Evolutionary conservation across 2,113 vertebrate species (phyloP).

Genomic region (Barbus barbus): DNA sequence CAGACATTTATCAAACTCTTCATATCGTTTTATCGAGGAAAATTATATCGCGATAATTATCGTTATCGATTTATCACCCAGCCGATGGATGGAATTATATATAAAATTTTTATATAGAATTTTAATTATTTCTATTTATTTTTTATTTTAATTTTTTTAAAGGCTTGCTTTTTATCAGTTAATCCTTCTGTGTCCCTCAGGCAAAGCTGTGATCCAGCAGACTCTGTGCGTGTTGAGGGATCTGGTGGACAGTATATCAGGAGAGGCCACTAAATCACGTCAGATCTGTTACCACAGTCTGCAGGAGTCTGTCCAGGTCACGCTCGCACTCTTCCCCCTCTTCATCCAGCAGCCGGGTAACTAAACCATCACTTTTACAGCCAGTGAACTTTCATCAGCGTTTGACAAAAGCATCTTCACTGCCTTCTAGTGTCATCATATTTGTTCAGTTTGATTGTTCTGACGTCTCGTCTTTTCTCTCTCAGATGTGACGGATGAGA

Average conservation of each 20-base stretch:
- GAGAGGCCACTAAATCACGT: conserved; percentile 94
- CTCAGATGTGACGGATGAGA: conserved; percentile 94
- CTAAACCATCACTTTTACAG: conserved; percentile 27
- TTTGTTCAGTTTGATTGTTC: background rate
- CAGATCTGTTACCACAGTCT: conserved; percentile 98
- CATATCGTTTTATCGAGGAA: no score
- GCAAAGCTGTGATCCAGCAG: conserved; percentile 90
- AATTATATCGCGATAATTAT: no score
- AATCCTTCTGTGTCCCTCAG: conserved; percentile 71
- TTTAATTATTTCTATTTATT: no score
- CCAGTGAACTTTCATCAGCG: no score
- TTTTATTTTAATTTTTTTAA: no score
- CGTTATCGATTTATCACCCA: no score
- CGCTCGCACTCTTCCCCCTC: conserved; percentile 91
- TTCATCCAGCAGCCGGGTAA: conserved; percentile 98
- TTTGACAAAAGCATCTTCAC: background rate
- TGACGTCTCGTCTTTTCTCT: background rate
- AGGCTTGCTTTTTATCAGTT: no score
- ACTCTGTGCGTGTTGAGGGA: conserved; percentile 91
- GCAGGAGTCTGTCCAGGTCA: conserved; percentile 96
- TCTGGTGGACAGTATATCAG: conserved; percentile 90
- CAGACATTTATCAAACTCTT: no score
- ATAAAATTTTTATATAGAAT: no score
- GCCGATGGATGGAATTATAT: no score
- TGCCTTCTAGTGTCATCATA: background rate